Evolutionary conservation across 2,888 invertebrate genomes (phyloP).

Genomic region (Leucania comma): DNA sequence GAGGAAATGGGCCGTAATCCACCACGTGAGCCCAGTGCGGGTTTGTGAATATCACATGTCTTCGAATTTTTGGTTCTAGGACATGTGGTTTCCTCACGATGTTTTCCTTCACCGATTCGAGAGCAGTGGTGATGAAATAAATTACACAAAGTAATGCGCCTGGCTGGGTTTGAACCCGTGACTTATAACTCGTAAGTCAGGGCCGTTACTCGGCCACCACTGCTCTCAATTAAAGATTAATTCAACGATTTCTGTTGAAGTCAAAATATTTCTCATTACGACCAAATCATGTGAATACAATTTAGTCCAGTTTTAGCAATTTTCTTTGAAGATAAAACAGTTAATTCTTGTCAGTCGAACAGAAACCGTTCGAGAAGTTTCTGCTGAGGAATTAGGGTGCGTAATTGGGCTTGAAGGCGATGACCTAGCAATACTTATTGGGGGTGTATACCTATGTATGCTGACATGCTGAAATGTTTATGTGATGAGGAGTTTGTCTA

Average conservation of each 20-base stretch:
- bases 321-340: constrained; percentile 21
- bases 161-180: no score
- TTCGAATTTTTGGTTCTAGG: no score
- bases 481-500: background rate
- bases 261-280: constrained; percentile 9
- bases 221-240: no score
- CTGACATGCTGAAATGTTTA: background rate
- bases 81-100: no score
- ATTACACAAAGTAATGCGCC: no score
- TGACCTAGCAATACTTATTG: constrained; percentile 46
- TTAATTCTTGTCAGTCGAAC: constrained; percentile 21
- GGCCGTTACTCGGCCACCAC: no score
- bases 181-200: no score
- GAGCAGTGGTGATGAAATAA: no score
- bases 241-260: background rate
- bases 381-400: constrained; percentile 51
- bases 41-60: no score
- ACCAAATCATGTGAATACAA: background rate
- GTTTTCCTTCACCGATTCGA: no score
- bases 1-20: no score
- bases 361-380: constrained; percentile 39
- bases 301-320: constrained; percentile 10
- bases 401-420: constrained; percentile 60
- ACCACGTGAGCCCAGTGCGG: no score
- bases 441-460: background rate